Conservation (phyloP, 2,888 invertebrate species). For the Drosophila neoperkinsi region DNA sequence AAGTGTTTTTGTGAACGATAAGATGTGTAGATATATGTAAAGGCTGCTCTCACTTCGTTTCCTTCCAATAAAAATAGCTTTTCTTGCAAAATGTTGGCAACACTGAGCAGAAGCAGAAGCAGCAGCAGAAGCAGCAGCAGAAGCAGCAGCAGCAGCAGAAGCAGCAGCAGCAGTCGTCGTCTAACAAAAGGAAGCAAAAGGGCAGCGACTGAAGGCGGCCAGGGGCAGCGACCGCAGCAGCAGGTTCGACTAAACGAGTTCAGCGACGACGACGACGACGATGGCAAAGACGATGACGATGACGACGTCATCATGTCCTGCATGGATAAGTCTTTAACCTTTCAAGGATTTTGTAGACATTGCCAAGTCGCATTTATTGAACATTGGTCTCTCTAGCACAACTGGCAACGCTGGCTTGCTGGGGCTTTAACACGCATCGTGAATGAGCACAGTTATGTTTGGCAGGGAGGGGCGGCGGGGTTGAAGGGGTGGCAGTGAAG, state of each 20-base stretch:
- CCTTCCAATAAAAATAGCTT: neutral
- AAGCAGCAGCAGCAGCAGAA: too few relatives aligned
- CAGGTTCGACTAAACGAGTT: conserved; percentile 75
- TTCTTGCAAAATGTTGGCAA: conserved; percentile 1
- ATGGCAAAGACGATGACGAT: neutral
- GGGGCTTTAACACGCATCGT: conserved; percentile 7
- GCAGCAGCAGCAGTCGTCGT: neutral
- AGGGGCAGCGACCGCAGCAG: conserved; percentile 79
- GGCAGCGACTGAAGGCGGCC: conserved; percentile 56
- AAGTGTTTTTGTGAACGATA: neutral
- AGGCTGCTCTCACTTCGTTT: neutral
- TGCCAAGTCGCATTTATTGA: conserved; percentile 64
- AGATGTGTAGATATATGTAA: neutral
- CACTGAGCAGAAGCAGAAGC: neutral
- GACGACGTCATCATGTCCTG: conserved; percentile 64
- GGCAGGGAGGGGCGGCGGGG: neutral
- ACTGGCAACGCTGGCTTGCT: conserved; percentile 32
- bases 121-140: too few relatives aligned
- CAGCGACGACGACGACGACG: conserved; percentile 41
- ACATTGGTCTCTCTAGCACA: conserved; percentile 59
- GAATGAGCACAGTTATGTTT: neutral
- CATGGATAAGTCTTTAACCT: conserved; percentile 82
- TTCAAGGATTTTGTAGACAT: conserved; percentile 82
- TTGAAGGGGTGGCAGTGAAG: neutral
- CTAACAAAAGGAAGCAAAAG: conserved; percentile 33